These are phyloP conservation scores for Holotrichia oblita DNA, from an alignment of 1,140 invertebrate genomes.

Conservation along the genomic window DNA sequence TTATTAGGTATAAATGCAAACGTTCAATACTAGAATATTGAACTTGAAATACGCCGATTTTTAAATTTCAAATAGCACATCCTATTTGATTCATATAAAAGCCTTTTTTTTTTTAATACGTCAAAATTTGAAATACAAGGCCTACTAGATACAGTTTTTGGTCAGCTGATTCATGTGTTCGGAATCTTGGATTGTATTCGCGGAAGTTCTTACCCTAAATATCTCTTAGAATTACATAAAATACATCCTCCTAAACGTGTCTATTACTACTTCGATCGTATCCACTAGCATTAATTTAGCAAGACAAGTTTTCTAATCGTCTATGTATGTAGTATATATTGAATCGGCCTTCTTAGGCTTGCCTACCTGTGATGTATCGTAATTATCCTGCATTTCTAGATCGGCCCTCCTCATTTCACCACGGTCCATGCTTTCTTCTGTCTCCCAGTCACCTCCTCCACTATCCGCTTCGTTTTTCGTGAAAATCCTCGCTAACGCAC, in stretches of 20 bases:
- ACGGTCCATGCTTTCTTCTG: conserved; percentile 30
- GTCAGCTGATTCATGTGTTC: conserved; percentile 37
- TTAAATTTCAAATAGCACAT: too few species aligned
- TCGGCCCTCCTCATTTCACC: conserved; percentile 31
- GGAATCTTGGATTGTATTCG: conserved; percentile 28
- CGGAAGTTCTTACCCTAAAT: conserved; percentile 21
- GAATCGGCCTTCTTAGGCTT: background rate
- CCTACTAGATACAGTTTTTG: conserved; percentile 25
- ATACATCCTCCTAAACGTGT: background rate
- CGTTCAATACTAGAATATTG: too few species aligned
- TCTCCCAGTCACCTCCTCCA: background rate
- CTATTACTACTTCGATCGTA: background rate
- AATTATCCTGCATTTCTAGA: conserved; percentile 36
- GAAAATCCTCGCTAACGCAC: conserved; percentile 51
- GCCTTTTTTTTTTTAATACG: background rate
- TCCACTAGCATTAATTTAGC: background rate
- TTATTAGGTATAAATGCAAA: background rate
- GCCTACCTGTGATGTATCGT: conserved; percentile 39
- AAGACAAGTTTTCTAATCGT: conserved; percentile 25
- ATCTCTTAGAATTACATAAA: background rate
- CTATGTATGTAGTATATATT: background rate
- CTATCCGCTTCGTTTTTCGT: conserved; percentile 45
- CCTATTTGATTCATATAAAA: background rate
- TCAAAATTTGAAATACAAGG: background rate
- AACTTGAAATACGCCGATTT: too few species aligned